Evolutionary conservation across 2,113 vertebrate genomes (phyloP).

Genomic region (Antechinus flavipes): DNA sequence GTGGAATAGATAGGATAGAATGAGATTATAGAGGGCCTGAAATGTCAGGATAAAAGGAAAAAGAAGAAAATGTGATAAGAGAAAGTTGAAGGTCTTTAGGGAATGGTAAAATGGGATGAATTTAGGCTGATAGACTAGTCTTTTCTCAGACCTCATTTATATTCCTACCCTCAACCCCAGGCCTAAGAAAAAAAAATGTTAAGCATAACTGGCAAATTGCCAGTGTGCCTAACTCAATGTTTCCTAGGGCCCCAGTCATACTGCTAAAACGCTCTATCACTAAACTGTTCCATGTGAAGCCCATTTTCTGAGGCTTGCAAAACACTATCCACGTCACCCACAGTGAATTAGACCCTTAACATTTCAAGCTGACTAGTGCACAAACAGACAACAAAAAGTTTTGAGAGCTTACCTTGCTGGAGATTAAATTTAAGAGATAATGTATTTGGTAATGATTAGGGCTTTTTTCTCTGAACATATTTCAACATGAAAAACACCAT

Average conservation of each 20-base stretch:
- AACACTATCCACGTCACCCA: background rate
- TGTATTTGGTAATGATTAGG: background rate
- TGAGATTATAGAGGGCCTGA: background rate
- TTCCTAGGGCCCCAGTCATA: background rate
- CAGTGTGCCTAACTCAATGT: background rate
- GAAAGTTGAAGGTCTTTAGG: background rate
- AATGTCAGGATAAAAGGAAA: background rate
- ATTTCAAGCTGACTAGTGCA: background rate
- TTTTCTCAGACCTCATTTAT: background rate
- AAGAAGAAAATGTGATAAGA: background rate
- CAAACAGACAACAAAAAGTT: background rate
- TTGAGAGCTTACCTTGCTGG: background rate
- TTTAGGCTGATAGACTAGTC: background rate
- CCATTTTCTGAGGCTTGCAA: background rate
- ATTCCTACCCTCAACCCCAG: background rate
- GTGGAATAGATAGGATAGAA: background rate
- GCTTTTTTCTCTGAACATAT: background rate
- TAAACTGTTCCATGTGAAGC: background rate
- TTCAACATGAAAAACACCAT: background rate
- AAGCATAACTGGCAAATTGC: background rate
- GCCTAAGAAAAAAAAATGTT: background rate
- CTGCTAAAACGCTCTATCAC: background rate
- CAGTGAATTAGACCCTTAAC: background rate
- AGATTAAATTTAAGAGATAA: background rate
- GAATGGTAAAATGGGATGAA: background rate